Evolutionary conservation across 1,140 invertebrate species (phyloP), one percentile per base, ranked within the genome.

Genomic region (Drosophila sp.): DNA sequence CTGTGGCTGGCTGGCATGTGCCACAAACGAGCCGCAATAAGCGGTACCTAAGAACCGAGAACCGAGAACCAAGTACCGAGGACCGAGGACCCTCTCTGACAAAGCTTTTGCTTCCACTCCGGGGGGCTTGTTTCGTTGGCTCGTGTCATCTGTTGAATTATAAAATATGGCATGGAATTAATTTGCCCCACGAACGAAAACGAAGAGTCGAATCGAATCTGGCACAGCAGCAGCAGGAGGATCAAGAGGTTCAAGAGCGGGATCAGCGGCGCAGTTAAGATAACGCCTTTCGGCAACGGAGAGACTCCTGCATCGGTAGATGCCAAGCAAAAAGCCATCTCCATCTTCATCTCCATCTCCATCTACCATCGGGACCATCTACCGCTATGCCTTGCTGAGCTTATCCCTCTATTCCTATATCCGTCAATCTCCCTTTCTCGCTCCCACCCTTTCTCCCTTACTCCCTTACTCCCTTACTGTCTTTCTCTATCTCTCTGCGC

Each of bases 131-230:
- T 62, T 46, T n/a, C 11, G 29, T 76, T 90, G 86, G 86, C 86
- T 90, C 86, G 86, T 90, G 86, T 90, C 86, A 90, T 90, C 86
- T 90, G 86, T 90, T 90, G 86, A 86, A 82, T 90, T 90, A 90
- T 90, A 90, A 90, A 90, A 77, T 90, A 90, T 90, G 80, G 86
- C 86, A 90, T 86, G 81, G 86, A 90, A 90, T 90, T 90, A 90
- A 90, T 90, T 90, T 90, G 78, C 41, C 54, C 58, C 53, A 69
- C 45, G 59, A 71, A 73, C 74, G 75, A 72, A 80, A 51, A 53
- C 62, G 56, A 70, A 73, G 21, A 21, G 61, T 53, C 41, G 25
- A 54, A 34, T 72, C 62, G 83, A 87, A 89, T 89, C 83, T 89
- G 83, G 83, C 83, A 83, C 83, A 89, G 79, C 83, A 82, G 72